Evolutionary conservation across 2,113 vertebrate genomes (phyloP).

Genomic region (Perca fluviatilis): DNA sequence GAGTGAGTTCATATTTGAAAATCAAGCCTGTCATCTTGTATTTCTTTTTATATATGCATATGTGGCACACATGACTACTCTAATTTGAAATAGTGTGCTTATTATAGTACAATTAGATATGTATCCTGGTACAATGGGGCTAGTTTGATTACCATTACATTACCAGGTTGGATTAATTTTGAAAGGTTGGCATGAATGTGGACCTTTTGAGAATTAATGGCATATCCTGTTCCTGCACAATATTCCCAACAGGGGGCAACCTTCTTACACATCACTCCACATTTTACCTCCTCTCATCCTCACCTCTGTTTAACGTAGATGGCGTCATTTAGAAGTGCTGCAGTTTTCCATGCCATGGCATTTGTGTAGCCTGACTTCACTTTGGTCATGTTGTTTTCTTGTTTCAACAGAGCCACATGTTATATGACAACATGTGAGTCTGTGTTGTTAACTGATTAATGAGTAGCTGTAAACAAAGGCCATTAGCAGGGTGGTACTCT

Average conservation of each 20-base stretch:
- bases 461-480: slow-evolving; percentile 33
- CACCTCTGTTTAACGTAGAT: slow-evolving; percentile 3
- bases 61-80: not conserved
- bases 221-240: not conserved
- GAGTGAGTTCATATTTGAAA: not conserved
- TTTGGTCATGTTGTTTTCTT: not conserved
- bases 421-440: not conserved
- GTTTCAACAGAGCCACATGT: not conserved
- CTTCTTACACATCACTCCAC: slow-evolving; percentile 33
- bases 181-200: not conserved
- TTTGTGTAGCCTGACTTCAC: not conserved
- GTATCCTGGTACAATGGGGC: not conserved
- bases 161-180: not conserved
- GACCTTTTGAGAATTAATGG: not conserved
- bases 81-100: slow-evolving; percentile 7
- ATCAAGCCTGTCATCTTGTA: not conserved
- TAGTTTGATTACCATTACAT: not conserved
- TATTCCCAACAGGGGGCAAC: slow-evolving; percentile 72
- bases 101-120: not conserved
- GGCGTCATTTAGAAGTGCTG: slow-evolving; percentile 9
- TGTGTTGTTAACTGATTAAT: slow-evolving; percentile 12
- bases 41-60: not conserved
- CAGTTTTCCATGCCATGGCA: not conserved
- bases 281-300: slow-evolving; percentile 21
- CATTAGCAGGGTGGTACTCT: not conserved